Percentiles rank a stretch among this genome's conserved stretches.
Evolutionary conservation across 2,888 invertebrate genomes (phyloP).

Genomic region (Calameuta filiformis): DNA sequence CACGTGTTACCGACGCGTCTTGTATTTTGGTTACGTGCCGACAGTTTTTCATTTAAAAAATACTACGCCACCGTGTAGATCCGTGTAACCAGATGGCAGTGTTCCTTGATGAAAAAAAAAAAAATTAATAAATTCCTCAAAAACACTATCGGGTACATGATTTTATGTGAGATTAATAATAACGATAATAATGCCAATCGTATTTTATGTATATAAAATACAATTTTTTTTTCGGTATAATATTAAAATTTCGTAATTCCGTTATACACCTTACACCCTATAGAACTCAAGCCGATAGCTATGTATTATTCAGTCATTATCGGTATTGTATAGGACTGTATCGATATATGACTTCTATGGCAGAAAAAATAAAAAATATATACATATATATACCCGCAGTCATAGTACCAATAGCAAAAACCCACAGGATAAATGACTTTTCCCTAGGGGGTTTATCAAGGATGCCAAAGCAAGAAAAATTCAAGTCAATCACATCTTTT

Average conservation of each 20-base stretch:
- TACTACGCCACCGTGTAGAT: not conserved
- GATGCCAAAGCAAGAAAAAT: not conserved
- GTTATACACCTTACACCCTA: not conserved
- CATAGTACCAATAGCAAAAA: not conserved
- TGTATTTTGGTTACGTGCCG: not conserved
- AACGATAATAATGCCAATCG: not conserved
- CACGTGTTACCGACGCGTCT: not conserved
- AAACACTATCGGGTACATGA: too few relatives aligned
- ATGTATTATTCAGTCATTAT: not conserved
- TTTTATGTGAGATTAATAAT: not conserved
- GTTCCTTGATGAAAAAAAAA: not conserved
- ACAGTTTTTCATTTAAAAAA: not conserved
- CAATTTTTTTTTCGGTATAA: not conserved
- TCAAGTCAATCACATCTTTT: not conserved
- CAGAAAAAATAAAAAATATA: not conserved
- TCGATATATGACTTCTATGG: not conserved
- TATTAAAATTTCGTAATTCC: not conserved
- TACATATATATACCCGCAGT: not conserved
- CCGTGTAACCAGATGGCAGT: not conserved
- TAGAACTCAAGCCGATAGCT: not conserved
- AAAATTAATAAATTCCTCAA: not conserved
- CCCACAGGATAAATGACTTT: not conserved
- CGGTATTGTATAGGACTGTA: not conserved
- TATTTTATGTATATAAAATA: not conserved
- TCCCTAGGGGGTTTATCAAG: not conserved